phyloP scores from a whole-genome alignment of 2,113 vertebrate genomes.

The Lota lota region DNA sequence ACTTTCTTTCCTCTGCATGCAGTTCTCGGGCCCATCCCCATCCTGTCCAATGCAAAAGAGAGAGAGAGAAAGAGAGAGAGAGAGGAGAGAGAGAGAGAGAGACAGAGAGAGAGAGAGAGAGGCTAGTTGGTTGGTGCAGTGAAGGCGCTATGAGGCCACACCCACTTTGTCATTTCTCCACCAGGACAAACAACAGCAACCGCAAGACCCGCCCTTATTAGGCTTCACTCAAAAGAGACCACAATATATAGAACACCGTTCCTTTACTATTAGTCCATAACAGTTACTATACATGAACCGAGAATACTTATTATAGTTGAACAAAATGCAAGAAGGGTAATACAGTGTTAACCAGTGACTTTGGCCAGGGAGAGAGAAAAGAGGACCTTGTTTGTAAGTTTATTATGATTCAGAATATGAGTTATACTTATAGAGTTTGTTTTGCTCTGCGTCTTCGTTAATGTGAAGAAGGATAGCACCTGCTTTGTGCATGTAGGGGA shows the following conservation, averaged over 20 bases:
- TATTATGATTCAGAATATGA: conserved; percentile 34
- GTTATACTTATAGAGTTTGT: not conserved
- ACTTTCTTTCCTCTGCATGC: conserved; percentile 41
- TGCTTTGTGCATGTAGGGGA: not conserved
- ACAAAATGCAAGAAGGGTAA: not conserved
- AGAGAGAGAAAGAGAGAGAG: too few species aligned
- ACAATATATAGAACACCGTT: conserved; percentile 44
- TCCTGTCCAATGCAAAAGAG: too few species aligned
- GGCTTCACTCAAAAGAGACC: conserved; percentile 13
- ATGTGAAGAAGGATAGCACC: conserved; percentile 38
- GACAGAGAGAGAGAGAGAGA: not conserved
- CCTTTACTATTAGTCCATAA: not conserved
- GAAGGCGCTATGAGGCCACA: conserved; percentile 52
- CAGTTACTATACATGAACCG: not conserved
- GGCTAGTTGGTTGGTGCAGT: conserved; percentile 49
- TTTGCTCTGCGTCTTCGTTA: not conserved
- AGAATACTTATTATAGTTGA: not conserved
- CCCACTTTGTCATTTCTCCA: conserved; percentile 38
- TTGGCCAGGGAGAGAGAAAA: conserved; percentile 28
- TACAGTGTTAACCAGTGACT: conserved; percentile 20
- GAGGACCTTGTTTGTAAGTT: conserved; percentile 2
- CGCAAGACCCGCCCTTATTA: conserved; percentile 27
- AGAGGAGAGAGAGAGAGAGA: too few species aligned
- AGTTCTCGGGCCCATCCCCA: not conserved
- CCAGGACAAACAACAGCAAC: conserved; percentile 25